Base-by-base conservation (phyloP, 2,797 vertebrate genomes). In the Mastacembelus armatus region DNA sequence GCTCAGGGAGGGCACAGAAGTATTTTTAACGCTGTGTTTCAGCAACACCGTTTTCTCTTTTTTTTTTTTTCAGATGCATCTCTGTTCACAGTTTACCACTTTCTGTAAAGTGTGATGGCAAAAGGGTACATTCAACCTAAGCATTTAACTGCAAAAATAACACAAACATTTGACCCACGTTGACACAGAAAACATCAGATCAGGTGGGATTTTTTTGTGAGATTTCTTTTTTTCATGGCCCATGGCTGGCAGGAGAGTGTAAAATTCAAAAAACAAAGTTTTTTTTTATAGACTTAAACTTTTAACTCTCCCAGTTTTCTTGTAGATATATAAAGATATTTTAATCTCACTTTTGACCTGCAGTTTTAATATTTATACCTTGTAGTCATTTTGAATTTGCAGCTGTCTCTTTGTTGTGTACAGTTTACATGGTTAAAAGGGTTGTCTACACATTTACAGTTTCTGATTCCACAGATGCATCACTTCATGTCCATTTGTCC, bases 21-120 rank as follows among this genome's bases (percentile, higher is more conserved):
- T 88, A 88, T 90, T 90, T 90, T 87, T 89, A 88, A 84, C 42
- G 4, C 66, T 15, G 32, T 22, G 30, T 67, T 72, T 86, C 65
- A 65, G 78, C 71, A 83, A 58, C 59, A 71, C 32, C 11, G 1
- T 40, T 57, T 62, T 30, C n/a, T n/a, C n/a, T 48, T 40, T 56
- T 61, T 30, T 45, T 2, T 27, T 12, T 27, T n/a, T 36, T 29
- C 32, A 74, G 33, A 72, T 29, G 38, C 27, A 51, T 63, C 64
- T 72, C 49, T 39, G 67, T 63, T 86, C 22, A 51, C 51, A 49
- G 50, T 83, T 84, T 77, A 71, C 42, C 66, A 3, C 16, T 61
- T 44, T 66, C 51, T 63, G 63, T 49, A 63, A 71, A 60, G 59
- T 48, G 2, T 70, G 38, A 49, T 12, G 49, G 58, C 35, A 69